phyloP scores from a whole-genome alignment of 2,888 invertebrate species.

The Napeogenes sylphis region DNA sequence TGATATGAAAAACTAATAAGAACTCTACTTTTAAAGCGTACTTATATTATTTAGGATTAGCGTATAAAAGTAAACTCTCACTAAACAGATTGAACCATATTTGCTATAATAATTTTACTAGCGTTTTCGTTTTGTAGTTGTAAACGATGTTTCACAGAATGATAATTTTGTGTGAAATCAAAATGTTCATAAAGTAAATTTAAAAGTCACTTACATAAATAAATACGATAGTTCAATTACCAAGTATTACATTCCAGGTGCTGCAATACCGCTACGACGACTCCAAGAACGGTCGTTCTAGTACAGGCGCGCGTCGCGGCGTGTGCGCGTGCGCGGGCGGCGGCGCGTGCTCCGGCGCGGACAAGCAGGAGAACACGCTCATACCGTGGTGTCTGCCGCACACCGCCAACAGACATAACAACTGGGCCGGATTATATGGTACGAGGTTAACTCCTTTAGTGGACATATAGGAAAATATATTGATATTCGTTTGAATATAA shows the following conservation, averaged over 20 bases:
- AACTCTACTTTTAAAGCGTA: neutral
- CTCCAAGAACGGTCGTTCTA: conserved; percentile 67
- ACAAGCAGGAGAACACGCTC: conserved; percentile 88
- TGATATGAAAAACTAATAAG: conserved; percentile 5
- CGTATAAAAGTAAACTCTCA: neutral
- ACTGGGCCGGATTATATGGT: conserved; percentile 92
- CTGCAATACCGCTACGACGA: conserved; percentile 69
- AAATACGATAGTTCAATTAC: neutral
- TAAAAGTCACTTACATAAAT: too few species aligned
- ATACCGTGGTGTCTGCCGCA: conserved; percentile 94
- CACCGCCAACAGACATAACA: conserved; percentile 89
- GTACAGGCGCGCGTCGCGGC: conserved; percentile 77
- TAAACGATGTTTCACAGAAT: too few species aligned
- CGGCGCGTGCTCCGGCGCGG: conserved; percentile 81
- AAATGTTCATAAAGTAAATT: too few species aligned
- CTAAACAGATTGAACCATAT: too few species aligned
- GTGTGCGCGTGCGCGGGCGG: conserved; percentile 87
- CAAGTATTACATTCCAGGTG: conserved; percentile 46
- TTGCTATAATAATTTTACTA: too few species aligned
- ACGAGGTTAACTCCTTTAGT: neutral
- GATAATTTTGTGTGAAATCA: too few species aligned
- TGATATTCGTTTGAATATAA: too few species aligned
- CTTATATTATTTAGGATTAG: neutral
- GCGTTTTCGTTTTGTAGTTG: too few species aligned
- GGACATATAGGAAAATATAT: too few species aligned